Evolutionary conservation across 2,888 invertebrate genomes (phyloP).

Genomic region (Melanophora roralis): DNA sequence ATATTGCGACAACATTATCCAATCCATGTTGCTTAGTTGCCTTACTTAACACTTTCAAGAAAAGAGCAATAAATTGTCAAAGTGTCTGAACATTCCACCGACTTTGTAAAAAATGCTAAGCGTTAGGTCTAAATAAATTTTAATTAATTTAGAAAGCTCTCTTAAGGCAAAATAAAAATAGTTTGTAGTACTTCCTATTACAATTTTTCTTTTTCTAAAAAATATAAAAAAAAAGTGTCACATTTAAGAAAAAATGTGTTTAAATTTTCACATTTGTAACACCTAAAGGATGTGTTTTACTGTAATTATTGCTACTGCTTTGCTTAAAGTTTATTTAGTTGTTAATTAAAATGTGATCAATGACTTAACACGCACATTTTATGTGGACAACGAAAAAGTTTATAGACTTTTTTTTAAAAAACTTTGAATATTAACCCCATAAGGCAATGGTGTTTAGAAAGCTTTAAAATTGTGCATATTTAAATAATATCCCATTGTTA

Average conservation of each 20-base stretch:
- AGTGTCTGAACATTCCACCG: slow-evolving; percentile 39
- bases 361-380: slow-evolving; percentile 48
- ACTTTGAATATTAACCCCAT: no score
- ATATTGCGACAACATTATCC: slow-evolving; percentile 51
- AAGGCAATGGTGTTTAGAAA: no score
- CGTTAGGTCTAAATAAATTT: slow-evolving; percentile 53
- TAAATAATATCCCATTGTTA: no score
- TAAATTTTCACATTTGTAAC: slow-evolving; percentile 25
- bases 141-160: slow-evolving; percentile 52
- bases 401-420: no score
- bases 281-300: slow-evolving; percentile 20
- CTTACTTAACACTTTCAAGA: slow-evolving; percentile 41
- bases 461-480: no score
- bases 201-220: slow-evolving; percentile 48
- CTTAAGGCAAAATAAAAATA: slow-evolving; percentile 46
- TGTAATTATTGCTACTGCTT: background rate
- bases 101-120: slow-evolving; percentile 29
- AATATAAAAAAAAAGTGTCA: slow-evolving; percentile 43
- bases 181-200: slow-evolving; percentile 53
- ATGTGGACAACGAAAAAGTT: no score
- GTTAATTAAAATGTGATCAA: slow-evolving; percentile 45
- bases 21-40: slow-evolving; percentile 43
- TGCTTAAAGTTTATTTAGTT: slow-evolving; percentile 20
- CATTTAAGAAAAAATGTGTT: slow-evolving; percentile 42
- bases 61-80: slow-evolving; percentile 58